Base-by-base conservation (phyloP, 2,797 vertebrate species). In the Sylvilagus floridanus region DNA sequence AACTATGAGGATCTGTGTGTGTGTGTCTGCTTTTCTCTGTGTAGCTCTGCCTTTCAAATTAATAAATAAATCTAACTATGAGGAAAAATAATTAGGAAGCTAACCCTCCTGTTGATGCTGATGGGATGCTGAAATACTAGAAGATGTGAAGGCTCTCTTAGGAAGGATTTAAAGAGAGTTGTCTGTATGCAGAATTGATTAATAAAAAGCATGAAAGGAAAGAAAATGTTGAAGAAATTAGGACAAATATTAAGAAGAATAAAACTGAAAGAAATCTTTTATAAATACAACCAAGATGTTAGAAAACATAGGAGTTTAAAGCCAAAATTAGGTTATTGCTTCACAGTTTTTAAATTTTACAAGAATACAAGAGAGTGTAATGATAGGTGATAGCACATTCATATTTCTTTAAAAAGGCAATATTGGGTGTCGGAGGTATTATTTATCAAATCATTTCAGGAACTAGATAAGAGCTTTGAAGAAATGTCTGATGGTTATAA, bases 1-100 rank as follows among this genome's bases (percentile, higher is more conserved):
- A 91, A 79, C 16, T 88, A 62, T 42, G 32, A 90, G 71, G 26
- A 83, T 73, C 13, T 37, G 12, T 50, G 42, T 75, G 24, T 47
- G 7, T 47, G 7, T 47, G 14, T 57, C 13, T 57, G 14, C 54
- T 21, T 57, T 57, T 57, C 17, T 57, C 54, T 57, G 54, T 57
- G 54, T 57, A 16, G 54, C 54, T 57, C 54, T 57, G 54, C 54
- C 16, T 57, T 57, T 57, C 13, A 57, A 17, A 57, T 16, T 16
- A 57, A 16, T 26, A 47, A 50, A 75, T 28, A 75, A 47, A 50
- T 7, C 5, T 4, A 93, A 83, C 26, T 84, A 42, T 37, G 12
- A 87, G 24, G 32, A 92, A 13, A 75, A 92, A 32, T 85, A 90
- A 85, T 85, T 77, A 92, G 54, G 42, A 78, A 84, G 82, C 32